Conservation (phyloP, 2,888 invertebrate genomes). For the Cyaniris semiargus region DNA sequence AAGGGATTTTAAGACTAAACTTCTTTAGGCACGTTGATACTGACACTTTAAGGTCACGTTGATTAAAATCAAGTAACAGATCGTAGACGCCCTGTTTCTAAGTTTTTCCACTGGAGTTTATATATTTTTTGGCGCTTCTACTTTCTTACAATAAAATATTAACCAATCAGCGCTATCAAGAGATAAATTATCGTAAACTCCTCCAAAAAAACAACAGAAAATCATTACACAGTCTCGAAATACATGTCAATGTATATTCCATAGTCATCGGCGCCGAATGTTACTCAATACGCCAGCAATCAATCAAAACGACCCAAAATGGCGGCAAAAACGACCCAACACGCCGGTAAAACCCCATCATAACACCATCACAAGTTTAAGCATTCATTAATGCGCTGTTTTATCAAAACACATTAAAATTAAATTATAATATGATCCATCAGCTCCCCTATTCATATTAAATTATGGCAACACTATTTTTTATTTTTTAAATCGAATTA, state of each 20-base stretch:
- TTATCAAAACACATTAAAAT: constrained; percentile 77
- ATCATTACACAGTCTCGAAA: neutral
- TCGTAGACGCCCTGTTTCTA: too few relatives aligned
- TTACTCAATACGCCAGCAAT: constrained; percentile 13
- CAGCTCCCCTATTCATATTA: constrained; percentile 44
- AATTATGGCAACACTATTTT: neutral
- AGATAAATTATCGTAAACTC: too few relatives aligned
- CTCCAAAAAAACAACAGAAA: too few relatives aligned
- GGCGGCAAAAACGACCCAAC: constrained; percentile 29
- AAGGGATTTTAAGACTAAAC: too few relatives aligned
- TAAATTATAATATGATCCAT: constrained; percentile 74
- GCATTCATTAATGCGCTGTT: constrained; percentile 58
- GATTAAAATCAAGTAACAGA: too few relatives aligned
- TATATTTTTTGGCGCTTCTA: too few relatives aligned
- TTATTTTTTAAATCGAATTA: neutral
- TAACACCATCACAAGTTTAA: constrained; percentile 39
- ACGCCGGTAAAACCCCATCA: constrained; percentile 34
- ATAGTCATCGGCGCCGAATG: neutral
- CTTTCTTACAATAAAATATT: too few relatives aligned
- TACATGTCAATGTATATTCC: neutral
- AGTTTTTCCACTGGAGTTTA: too few relatives aligned
- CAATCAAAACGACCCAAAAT: constrained; percentile 32
- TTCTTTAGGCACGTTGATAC: too few relatives aligned
- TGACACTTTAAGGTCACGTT: too few relatives aligned
- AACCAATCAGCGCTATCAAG: too few relatives aligned